These are phyloP conservation scores for Sinonovacula constricta DNA, from an alignment of 1,140 invertebrate species.

Conservation along the genomic window DNA sequence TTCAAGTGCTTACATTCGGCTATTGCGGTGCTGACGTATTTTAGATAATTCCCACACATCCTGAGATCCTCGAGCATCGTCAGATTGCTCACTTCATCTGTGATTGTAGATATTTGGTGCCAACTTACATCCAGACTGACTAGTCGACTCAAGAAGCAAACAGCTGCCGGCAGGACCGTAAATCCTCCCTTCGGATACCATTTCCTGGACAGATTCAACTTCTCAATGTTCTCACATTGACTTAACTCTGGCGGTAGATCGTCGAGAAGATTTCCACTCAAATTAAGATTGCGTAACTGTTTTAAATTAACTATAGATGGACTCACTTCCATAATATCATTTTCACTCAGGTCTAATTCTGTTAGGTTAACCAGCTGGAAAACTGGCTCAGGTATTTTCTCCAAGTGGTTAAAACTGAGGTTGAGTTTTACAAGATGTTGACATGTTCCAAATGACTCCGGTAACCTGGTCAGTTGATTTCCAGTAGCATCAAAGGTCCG, in stretches of 20 bases:
- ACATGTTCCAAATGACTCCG: constrained; percentile 69
- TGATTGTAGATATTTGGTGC: constrained; percentile 72
- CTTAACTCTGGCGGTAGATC: constrained; percentile 63
- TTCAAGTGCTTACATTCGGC: constrained; percentile 64
- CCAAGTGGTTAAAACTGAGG: constrained; percentile 69
- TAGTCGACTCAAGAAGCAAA: constrained; percentile 65
- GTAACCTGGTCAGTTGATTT: constrained; percentile 67
- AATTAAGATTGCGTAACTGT: constrained; percentile 64
- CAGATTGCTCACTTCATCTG: constrained; percentile 66
- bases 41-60: constrained; percentile 70
- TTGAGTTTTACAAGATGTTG: constrained; percentile 62
- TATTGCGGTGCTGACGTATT: constrained; percentile 65
- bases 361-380: constrained; percentile 62
- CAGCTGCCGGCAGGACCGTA: constrained; percentile 63
- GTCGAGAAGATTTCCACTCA: constrained; percentile 66
- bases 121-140: constrained; percentile 69
- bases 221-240: constrained; percentile 64
- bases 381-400: constrained; percentile 64
- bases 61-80: constrained; percentile 64
- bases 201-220: constrained; percentile 70
- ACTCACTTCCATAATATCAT: constrained; percentile 62
- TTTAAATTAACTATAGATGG: constrained; percentile 65
- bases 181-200: constrained; percentile 70
- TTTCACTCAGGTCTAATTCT: constrained; percentile 67
- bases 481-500: constrained; percentile 68